These are phyloP conservation scores for Andrena trimmerana DNA, from an alignment of 2,888 invertebrate species.

Conservation along the genomic window DNA sequence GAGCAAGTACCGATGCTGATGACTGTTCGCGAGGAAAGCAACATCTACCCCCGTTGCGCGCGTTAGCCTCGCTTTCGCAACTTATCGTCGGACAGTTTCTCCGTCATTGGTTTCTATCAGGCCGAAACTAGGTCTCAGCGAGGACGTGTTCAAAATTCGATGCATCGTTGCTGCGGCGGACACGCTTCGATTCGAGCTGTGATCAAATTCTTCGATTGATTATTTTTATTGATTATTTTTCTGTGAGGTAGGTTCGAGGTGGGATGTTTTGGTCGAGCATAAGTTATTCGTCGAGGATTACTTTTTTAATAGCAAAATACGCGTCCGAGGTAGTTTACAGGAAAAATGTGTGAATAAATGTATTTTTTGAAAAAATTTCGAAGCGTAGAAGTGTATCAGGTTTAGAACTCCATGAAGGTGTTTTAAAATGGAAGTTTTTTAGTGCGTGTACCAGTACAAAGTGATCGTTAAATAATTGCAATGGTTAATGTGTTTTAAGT, in stretches of 20 bases:
- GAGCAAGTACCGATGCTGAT: constrained; percentile 24
- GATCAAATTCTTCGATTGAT: neutral
- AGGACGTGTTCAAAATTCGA: constrained; percentile 41
- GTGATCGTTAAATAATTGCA: neutral
- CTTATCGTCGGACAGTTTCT: constrained; percentile 66
- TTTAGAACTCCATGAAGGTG: neutral
- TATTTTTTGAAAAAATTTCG: no score
- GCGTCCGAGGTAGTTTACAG: no score
- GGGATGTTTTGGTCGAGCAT: neutral
- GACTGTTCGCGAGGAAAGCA: constrained; percentile 67
- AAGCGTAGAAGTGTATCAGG: no score
- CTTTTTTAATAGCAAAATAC: neutral
- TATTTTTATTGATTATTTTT: no score
- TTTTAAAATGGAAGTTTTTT: neutral
- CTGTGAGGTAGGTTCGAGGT: neutral
- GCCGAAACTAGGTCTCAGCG: constrained; percentile 60
- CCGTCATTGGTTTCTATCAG: constrained; percentile 61
- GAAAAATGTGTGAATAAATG: no score
- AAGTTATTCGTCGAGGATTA: no score
- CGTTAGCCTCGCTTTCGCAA: constrained; percentile 82
- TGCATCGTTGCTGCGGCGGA: constrained; percentile 26
- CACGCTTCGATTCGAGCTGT: constrained; percentile 9
- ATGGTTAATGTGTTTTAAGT: neutral
- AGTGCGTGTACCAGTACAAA: neutral
- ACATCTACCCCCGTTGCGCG: constrained; percentile 67